Conservation (phyloP, 2,113 vertebrate genomes). For the Spheniscus mendiculus region DNA sequence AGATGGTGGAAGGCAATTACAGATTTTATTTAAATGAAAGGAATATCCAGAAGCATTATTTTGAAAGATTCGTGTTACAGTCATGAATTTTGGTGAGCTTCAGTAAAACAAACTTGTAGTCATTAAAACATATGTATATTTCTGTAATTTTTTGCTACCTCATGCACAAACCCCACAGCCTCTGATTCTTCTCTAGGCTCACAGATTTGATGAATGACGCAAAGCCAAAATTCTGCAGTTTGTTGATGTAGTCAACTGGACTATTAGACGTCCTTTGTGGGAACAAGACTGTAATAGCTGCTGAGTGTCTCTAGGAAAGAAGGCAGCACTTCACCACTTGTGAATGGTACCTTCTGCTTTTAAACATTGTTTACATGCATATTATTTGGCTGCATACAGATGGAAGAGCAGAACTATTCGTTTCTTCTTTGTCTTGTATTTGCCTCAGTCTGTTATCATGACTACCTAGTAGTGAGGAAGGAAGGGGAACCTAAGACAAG, state of each 20-base stretch:
- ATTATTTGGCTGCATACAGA: not conserved
- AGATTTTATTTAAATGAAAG: not conserved
- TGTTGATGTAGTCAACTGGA: not conserved
- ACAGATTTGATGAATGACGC: not conserved
- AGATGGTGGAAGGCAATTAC: not conserved
- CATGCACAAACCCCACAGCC: not conserved
- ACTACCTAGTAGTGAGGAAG: not conserved
- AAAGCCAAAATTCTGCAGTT: not conserved
- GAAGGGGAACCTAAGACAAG: not conserved
- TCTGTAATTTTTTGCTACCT: slow-evolving; percentile 12
- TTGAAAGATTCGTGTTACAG: not conserved
- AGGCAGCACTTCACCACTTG: not conserved
- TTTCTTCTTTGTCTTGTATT: not conserved
- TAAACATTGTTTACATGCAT: not conserved
- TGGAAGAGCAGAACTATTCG: not conserved
- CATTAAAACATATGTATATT: not conserved
- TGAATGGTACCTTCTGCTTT: not conserved
- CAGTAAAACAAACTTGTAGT: not conserved
- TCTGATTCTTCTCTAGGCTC: not conserved
- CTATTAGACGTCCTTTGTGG: not conserved
- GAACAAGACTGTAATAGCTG: not conserved
- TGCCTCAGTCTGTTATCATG: not conserved
- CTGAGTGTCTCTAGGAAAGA: not conserved
- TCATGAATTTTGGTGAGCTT: not conserved
- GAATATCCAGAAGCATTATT: not conserved